Base-by-base conservation (phyloP, 2,113 vertebrate genomes). In the Colossoma macropomum region DNA sequence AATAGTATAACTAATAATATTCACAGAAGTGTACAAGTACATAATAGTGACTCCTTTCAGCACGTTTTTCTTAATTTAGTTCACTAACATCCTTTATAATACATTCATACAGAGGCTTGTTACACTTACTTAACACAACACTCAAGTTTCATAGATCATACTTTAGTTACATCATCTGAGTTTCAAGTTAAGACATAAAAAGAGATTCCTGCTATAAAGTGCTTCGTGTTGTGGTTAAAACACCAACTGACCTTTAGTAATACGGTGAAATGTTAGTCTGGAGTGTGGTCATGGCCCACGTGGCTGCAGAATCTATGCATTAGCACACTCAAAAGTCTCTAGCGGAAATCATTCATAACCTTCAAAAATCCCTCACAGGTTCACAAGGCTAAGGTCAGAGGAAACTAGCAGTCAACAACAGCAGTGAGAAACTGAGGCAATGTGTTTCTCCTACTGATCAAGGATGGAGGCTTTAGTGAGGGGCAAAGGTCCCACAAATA, bases 201-300 rank as follows among this genome's bases (percentile, higher is more conserved):
- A 27, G 9, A 62, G 48, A 62, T 27, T 74, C 69, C 80, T 86
- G 77, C 74, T 72, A 90, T 94, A 93, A 93, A 94, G 92, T 92
- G 93, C 94, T 90, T 91, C 85, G 82, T 86, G 86, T 87, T 89
- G 85, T 68, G 73, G 77, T 85, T 84, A 77, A 76, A 85, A 81
- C 83, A 84, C 75, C 65, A 76, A 70, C 81, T 86, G 88, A 89
- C 87, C 84, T 82, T 84, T 73, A 34, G 13, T 86, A 80, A 28
- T 69, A 79, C 54, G 48, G 16, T 72, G 45, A 81, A 81, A 77
- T 34, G 76, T 70, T 28, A 81, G 13, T 28, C 52, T 62, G 63
- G 65, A 66, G 48, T 70, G 54, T 19, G 34, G 50, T 34, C 62
- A 54, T 38, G 65, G 32, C 28, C 62, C 50, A n/a, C 17, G 28